Conservation (phyloP, 2,113 vertebrate genomes). For the Saguinus imperator region DNA sequence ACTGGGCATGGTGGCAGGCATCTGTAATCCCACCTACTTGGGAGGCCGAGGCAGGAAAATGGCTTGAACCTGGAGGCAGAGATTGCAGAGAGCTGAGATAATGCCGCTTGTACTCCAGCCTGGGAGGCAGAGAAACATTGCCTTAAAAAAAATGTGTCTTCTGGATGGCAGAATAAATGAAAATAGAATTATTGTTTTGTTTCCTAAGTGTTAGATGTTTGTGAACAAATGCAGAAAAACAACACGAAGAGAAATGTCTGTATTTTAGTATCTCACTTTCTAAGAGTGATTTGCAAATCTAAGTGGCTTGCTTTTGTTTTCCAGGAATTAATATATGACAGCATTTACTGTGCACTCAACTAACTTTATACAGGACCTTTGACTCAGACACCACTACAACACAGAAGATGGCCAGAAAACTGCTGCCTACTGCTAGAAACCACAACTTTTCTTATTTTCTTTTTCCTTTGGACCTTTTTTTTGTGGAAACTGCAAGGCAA, state of each 20-base stretch:
- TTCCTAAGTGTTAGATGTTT: not conserved
- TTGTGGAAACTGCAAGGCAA: not conserved
- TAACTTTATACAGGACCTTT: not conserved
- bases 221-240: not conserved
- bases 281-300: not conserved
- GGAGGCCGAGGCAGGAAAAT: too few relatives aligned
- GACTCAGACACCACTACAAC: not conserved
- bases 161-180: not conserved
- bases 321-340: accelerated
- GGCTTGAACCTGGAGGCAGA: too few relatives aligned
- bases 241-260: not conserved
- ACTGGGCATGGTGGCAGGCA: too few relatives aligned
- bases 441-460: not conserved
- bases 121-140: too few relatives aligned
- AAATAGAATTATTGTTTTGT: not conserved
- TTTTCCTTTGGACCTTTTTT: not conserved
- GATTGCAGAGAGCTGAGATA: too few relatives aligned
- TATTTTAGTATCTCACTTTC: not conserved
- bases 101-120: too few relatives aligned
- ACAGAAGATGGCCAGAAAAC: not conserved
- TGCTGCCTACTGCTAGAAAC: not conserved
- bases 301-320: not conserved
- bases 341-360: accelerated
- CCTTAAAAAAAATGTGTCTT: too few relatives aligned
- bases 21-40: too few relatives aligned